Base-by-base conservation (phyloP, 2,113 vertebrate species). In the Gymnorhina tibicen region DNA sequence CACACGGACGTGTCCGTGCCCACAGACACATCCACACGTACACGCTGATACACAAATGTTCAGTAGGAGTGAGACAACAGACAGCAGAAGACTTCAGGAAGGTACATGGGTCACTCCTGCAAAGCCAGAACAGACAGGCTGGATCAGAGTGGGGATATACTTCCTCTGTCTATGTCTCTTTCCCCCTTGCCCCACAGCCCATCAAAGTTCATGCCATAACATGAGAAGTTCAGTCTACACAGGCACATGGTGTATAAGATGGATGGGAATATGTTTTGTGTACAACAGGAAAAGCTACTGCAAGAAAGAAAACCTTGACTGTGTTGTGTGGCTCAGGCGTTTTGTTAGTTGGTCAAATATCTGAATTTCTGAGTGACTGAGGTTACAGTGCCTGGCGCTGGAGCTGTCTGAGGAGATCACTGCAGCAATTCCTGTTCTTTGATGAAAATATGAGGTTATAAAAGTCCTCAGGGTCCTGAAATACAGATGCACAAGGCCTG, bases 1-100 rank as follows among this genome's bases (percentile, higher is more conserved):
- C 19, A 55, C 72, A 28, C 0, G 0, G 9, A 4, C 13, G 4
- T 19, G 11, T 11, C 42, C 3, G 3, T 59, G 27, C 21, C 46
- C 52, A 39, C 37, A 35, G 46, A 22, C 23, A 3, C 30, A 32
- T 17, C 49, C n/a, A 12, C 47, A 64, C 60, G 2, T 10, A 5
- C 24, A 47, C 37, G 30, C 14, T 13, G 12, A 41, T 14, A 13
- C 32, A 55, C 28, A 80, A 46, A 27, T 9, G 7, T 4, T 6
- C 6, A 4, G 12, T 3, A 35, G n/a, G 4, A 53, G 47, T 4
- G 27, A 56, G 30, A 42, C 5, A 2, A 16, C 24, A 21, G 47
- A 4, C 32, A 37, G 50, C 49, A 66, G 64, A 30, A 60, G 44
- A 16, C 35, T 32, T 55, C 35, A 55, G 44, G 26, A 53, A 37